Evolutionary conservation across 2,797 vertebrate species (phyloP).

Genomic region (Mormyrops boulengeri): DNA sequence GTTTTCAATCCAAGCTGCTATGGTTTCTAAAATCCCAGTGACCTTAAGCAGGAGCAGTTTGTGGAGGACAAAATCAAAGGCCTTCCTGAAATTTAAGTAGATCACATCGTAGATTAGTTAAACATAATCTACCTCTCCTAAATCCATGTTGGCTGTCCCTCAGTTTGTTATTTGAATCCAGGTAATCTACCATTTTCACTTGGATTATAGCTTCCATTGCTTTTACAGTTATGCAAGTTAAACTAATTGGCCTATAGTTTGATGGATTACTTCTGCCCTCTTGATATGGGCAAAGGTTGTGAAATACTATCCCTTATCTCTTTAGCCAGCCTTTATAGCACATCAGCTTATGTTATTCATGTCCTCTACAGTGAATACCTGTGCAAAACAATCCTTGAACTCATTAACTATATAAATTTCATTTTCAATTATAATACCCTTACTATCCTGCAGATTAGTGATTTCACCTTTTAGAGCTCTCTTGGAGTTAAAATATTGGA

Average conservation of each 20-base stretch:
- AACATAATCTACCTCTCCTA: not conserved
- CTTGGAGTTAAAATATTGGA: not conserved
- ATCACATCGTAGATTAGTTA: not conserved
- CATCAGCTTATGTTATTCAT: not conserved
- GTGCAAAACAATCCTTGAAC: not conserved
- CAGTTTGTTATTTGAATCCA: not conserved
- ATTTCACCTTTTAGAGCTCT: not conserved
- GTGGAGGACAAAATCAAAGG: not conserved
- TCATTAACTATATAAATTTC: not conserved
- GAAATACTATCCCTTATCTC: not conserved
- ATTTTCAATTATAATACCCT: not conserved
- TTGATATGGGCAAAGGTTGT: not conserved
- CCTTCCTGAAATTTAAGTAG: not conserved
- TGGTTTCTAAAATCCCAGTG: not conserved
- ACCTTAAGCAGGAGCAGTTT: not conserved
- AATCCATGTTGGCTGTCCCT: not conserved
- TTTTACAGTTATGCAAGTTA: not conserved
- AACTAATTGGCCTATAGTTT: not conserved
- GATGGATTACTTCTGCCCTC: not conserved
- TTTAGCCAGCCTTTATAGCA: not conserved
- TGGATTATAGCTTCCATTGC: not conserved
- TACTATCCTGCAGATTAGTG: not conserved
- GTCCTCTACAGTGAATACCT: not conserved
- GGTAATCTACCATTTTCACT: not conserved
- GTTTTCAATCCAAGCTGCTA: not conserved